A percentile compares a stretch with the other conserved stretches of the same genome.
These are phyloP conservation scores for Hypsopygia costalis DNA, from an alignment of 2,888 invertebrate species.

Conservation along the genomic window DNA sequence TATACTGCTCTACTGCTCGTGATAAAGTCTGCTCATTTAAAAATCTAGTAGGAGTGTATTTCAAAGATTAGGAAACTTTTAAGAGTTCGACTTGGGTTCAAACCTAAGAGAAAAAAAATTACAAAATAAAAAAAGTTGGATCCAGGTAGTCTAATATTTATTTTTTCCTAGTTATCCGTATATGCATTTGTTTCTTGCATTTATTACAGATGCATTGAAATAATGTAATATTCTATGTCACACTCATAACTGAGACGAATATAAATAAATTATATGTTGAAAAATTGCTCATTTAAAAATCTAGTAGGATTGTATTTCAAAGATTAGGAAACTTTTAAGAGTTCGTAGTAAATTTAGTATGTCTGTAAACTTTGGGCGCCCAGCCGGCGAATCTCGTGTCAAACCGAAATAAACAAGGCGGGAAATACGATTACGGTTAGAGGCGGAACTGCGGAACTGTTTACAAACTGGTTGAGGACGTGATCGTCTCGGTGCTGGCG, in stretches of 20 bases:
- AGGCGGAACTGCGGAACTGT: slow-evolving; percentile 59
- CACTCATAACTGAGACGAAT: no score
- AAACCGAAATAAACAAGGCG: slow-evolving; percentile 59
- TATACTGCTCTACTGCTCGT: slow-evolving; percentile 37
- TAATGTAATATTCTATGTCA: no score
- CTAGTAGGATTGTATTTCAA: background rate
- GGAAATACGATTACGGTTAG: slow-evolving; percentile 56
- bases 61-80: slow-evolving; percentile 5
- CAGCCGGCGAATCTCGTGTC: slow-evolving; percentile 40
- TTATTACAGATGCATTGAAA: no score
- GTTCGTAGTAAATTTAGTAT: slow-evolving; percentile 24
- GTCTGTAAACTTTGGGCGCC: slow-evolving; percentile 36
- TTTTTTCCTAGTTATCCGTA: no score
- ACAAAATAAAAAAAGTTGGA: no score
- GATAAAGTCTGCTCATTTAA: slow-evolving; percentile 38
- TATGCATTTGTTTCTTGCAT: no score
- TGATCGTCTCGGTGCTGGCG: slow-evolving; percentile 30
- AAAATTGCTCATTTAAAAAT: slow-evolving; percentile 30
- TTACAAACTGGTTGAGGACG: slow-evolving; percentile 56
- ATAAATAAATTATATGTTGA: no score
- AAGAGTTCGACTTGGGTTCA: slow-evolving; percentile 26
- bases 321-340: slow-evolving; percentile 7
- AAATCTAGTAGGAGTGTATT: slow-evolving; percentile 6
- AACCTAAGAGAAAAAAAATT: no score
- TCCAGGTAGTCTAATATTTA: no score